These are phyloP conservation scores for Drosophila dives DNA, from an alignment of 2,888 invertebrate genomes.

Conservation along the genomic window DNA sequence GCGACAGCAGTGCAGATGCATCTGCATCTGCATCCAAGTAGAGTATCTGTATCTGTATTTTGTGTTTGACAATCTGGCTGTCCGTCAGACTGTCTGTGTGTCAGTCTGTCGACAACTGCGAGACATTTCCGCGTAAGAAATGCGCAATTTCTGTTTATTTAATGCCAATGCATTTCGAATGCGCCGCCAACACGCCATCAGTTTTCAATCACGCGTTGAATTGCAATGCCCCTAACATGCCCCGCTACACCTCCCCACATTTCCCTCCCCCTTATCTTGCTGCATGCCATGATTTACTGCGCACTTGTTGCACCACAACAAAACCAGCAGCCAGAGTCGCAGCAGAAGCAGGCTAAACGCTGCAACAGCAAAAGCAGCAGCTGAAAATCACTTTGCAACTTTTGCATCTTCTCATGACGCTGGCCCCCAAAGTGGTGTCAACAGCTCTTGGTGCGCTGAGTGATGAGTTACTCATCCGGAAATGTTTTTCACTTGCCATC, in stretches of 20 bases:
- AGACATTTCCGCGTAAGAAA: constrained; percentile 73
- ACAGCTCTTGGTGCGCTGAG: constrained; percentile 73
- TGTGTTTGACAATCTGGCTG: neutral
- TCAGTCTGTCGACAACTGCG: constrained; percentile 43
- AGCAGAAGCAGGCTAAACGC: constrained; percentile 17
- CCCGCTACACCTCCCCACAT: constrained; percentile 7
- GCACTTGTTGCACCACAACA: constrained; percentile 74
- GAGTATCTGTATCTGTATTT: constrained; percentile 24
- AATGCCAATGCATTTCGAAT: constrained; percentile 80
- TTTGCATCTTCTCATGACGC: constrained; percentile 74
- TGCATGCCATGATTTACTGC: constrained; percentile 63
- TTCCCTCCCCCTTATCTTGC: neutral
- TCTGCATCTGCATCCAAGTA: constrained; percentile 33
- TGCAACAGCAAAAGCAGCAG: constrained; percentile 33
- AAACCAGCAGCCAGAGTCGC: constrained; percentile 5
- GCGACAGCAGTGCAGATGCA: constrained; percentile 48
- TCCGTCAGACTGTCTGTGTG: constrained; percentile 31
- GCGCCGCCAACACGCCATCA: constrained; percentile 73
- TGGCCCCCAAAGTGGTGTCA: constrained; percentile 82
- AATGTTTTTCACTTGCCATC: constrained; percentile 77
- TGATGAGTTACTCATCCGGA: constrained; percentile 81
- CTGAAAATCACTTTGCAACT: constrained; percentile 79
- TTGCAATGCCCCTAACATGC: constrained; percentile 45
- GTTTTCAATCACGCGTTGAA: constrained; percentile 78
- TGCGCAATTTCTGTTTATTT: constrained; percentile 80